These are phyloP conservation scores for Diarsia dahlii DNA, from an alignment of 2,888 invertebrate genomes.

Conservation along the genomic window DNA sequence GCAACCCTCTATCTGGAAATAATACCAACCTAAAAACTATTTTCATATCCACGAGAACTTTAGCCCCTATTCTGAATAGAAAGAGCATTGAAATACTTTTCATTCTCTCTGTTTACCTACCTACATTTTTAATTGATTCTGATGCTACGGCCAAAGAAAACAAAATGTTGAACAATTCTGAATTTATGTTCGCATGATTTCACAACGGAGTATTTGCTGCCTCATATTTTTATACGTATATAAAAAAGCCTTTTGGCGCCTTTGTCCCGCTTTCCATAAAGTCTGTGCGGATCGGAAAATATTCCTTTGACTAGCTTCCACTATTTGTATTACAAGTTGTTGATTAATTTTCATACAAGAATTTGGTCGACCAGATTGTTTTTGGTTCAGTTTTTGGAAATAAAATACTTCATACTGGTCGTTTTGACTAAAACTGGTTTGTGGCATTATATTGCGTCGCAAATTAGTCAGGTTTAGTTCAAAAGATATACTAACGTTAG, in stretches of 20 bases:
- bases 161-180: constrained; percentile 22
- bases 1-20: not conserved
- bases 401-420: not conserved
- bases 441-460: not conserved
- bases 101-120: constrained; percentile 19
- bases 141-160: constrained; percentile 24
- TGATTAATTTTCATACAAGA: constrained; percentile 52
- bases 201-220: constrained; percentile 38
- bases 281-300: constrained; percentile 49
- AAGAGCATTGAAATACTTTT: constrained; percentile 44
- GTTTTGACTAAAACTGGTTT: not conserved
- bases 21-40: constrained; percentile 26
- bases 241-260: constrained; percentile 48
- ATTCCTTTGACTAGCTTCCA: constrained; percentile 60
- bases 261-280: constrained; percentile 58
- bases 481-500: not conserved
- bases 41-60: constrained; percentile 25
- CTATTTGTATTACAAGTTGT: constrained; percentile 49
- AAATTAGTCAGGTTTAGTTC: not conserved
- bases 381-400: not conserved
- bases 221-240: constrained; percentile 52
- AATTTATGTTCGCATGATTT: constrained; percentile 45
- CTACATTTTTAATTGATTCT: constrained; percentile 36
- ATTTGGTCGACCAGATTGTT: not conserved
- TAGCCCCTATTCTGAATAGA: not conserved